Evolutionary conservation across 2,113 vertebrate species (phyloP).

Genomic region (Trogon melanurus): DNA sequence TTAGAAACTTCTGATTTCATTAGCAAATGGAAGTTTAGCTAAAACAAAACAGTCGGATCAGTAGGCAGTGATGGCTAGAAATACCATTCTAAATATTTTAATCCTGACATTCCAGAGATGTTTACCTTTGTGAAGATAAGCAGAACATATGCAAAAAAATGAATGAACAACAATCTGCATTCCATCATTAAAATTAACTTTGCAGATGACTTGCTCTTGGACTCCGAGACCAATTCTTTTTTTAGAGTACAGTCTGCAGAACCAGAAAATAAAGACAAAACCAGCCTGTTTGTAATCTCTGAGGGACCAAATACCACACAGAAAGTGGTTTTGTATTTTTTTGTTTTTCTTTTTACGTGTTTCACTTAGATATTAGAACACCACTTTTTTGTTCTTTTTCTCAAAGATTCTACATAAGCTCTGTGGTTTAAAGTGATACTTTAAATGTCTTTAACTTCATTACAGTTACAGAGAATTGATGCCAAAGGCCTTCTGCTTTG

Average conservation of each 20-base stretch:
- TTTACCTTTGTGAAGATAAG: conserved; percentile 52
- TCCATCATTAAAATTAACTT: conserved; percentile 52
- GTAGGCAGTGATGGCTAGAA: not conserved
- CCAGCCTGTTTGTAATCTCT: conserved; percentile 24
- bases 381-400: not conserved
- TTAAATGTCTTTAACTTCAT: not conserved
- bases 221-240: conserved; percentile 27
- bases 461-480: not conserved
- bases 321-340: not conserved
- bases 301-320: conserved; percentile 26
- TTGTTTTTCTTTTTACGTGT: not conserved
- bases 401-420: not conserved
- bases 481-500: not conserved
- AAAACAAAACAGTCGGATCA: not conserved
- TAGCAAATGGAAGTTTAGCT: conserved; percentile 4
- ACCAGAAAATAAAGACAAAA: conserved; percentile 59
- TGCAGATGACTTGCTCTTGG: conserved; percentile 58
- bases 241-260: conserved; percentile 42
- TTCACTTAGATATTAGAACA: conserved; percentile 28
- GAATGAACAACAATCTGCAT: conserved; percentile 12
- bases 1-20: conserved; percentile 13
- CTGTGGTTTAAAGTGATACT: not conserved
- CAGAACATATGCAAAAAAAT: not conserved
- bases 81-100: conserved; percentile 5
- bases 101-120: conserved; percentile 24